phyloP scores from a whole-genome alignment of 1,140 invertebrate species.

The Drosophila melanica region DNA sequence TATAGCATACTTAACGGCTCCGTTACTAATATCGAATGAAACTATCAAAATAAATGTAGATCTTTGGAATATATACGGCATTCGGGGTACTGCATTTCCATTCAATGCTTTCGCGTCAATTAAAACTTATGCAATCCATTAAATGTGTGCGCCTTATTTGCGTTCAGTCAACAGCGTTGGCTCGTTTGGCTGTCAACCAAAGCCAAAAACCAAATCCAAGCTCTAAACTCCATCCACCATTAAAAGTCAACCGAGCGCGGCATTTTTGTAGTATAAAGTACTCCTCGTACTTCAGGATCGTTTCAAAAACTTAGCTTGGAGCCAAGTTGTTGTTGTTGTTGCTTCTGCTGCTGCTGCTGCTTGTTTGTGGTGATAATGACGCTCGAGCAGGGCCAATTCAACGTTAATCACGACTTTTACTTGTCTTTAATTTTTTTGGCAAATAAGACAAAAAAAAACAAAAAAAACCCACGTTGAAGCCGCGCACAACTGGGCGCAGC shows the following conservation, averaged over 20 bases:
- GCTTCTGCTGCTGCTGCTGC: constrained; percentile 38
- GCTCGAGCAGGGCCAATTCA: constrained; percentile 69
- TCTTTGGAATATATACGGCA: background rate
- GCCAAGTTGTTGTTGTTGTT: constrained; percentile 38
- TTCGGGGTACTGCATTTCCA: background rate
- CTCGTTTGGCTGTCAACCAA: constrained; percentile 7
- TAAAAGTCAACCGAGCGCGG: constrained; percentile 79
- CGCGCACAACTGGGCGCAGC: constrained; percentile 63
- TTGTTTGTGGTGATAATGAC: constrained; percentile 78
- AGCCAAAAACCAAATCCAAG: background rate
- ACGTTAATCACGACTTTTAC: constrained; percentile 83
- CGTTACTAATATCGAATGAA: background rate
- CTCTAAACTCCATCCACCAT: constrained; percentile 70
- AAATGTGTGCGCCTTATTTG: constrained; percentile 14
- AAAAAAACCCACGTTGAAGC: constrained; percentile 50
- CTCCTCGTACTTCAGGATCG: constrained; percentile 42
- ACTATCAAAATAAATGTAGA: background rate
- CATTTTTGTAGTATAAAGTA: constrained; percentile 73
- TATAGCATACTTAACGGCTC: constrained; percentile 39
- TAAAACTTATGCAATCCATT: constrained; percentile 44
- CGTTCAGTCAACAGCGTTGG: constrained; percentile 33
- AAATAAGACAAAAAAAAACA: constrained; percentile 60
- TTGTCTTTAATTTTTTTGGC: constrained; percentile 83
- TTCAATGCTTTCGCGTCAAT: constrained; percentile 28
- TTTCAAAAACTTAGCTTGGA: constrained; percentile 53